Percentiles rank a stretch among this genome's conserved stretches.
Evolutionary conservation across 2,113 vertebrate species (phyloP).

Genomic region (Albula glossodonta): DNA sequence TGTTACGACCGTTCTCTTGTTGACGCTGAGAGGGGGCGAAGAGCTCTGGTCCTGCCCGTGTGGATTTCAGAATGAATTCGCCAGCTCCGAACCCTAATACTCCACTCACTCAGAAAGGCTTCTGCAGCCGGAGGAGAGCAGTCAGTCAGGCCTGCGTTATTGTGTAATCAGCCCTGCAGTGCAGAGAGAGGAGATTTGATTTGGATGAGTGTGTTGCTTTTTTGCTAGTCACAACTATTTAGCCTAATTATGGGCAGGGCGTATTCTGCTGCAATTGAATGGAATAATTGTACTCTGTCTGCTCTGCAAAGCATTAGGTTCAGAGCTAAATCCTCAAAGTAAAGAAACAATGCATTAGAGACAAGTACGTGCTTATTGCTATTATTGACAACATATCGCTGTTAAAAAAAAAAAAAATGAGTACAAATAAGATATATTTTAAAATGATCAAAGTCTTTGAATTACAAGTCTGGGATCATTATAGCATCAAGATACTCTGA

Average conservation of each 20-base stretch:
- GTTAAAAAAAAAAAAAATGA: no score
- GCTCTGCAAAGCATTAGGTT: neutral
- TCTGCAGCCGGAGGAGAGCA: constrained; percentile 44
- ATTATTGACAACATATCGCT: no score
- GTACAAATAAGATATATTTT: no score
- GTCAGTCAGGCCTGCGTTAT: constrained; percentile 38
- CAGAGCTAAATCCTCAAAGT: neutral
- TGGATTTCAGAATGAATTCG: neutral
- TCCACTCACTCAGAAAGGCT: neutral
- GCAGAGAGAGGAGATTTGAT: constrained; percentile 45
- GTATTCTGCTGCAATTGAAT: constrained; percentile 39
- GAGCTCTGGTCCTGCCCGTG: no score
- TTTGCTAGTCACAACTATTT: constrained; percentile 49
- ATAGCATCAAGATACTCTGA: no score
- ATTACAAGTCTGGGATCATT: no score
- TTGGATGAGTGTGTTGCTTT: constrained; percentile 55
- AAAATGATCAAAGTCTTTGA: no score
- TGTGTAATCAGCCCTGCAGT: constrained; percentile 50
- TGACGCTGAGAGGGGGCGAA: no score
- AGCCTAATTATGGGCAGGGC: constrained; percentile 55
- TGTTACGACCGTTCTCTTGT: no score
- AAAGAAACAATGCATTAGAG: no score
- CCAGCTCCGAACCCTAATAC: neutral
- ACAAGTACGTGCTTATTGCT: no score
- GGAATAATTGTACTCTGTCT: constrained; percentile 34